Evolutionary conservation across 2,888 invertebrate genomes (phyloP), one percentile per base, ranked within the genome.

Genomic region (Diarsia mendica): DNA sequence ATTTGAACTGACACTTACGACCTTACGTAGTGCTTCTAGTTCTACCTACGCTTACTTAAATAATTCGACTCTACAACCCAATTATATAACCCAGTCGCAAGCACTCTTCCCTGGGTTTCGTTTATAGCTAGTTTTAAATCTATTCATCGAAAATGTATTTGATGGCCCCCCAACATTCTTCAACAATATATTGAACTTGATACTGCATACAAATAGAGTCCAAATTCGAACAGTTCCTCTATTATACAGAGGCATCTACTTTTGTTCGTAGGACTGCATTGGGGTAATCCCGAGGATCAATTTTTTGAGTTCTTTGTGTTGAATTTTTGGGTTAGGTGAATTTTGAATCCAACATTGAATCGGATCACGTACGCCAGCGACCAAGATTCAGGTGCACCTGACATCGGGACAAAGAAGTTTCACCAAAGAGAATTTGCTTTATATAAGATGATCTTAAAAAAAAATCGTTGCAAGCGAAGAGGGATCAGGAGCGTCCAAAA

Each of bases 121-220:
- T 92, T 92, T 91, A 92, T 91, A 89, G 88, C 88, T 86, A 85
- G 90, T 86, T 90, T 84, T 92, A 91, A 91, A 91, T 88, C 88
- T 90, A 88, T 90, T 90, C 88, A 88, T 90, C 86, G 84, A 90
- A 90, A 90, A 90, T 91, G 88, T 89, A 89, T 88, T 72, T 65
- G 60, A 66, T 73, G 82, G 85, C 81, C 82, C 86, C 84, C 79
- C 76, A 73, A 63, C 46, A 70, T 74, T 72, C 55, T 20, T 15
- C 23, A 20, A 67, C 73, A 73, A 53, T 69, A 88, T 80, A 82
- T 75, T 79, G 64, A 58, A 64, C 86, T 88, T 60, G 63, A 77
- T 39, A 0, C 1, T 0, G 1, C 44, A 18, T 55, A 13, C 44
- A 23, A n/a, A 79, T 84, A 90, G 70, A 87, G 88, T 88, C 48